phyloP scores from a whole-genome alignment of 1,140 invertebrate genomes.

The Drosophila sp. region DNA sequence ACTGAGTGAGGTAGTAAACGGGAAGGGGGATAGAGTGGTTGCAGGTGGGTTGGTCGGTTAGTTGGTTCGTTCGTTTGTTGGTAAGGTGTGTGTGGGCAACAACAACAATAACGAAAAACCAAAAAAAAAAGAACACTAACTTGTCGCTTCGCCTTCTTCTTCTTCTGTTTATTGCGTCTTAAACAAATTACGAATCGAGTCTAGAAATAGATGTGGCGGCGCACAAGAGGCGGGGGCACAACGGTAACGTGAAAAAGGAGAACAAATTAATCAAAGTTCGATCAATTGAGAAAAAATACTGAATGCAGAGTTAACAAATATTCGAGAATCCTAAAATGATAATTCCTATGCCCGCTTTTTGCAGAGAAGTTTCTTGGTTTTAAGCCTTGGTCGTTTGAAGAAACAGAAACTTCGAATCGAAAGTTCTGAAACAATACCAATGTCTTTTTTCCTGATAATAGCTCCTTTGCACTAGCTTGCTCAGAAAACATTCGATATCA shows the following conservation, averaged over 20 bases:
- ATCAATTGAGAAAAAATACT: too few relatives aligned
- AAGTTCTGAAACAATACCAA: too few relatives aligned
- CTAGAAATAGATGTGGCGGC: neutral
- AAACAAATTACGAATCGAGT: conserved; percentile 12
- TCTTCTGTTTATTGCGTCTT: conserved; percentile 10
- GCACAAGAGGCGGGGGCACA: neutral
- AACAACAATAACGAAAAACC: neutral
- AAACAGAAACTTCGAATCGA: too few relatives aligned
- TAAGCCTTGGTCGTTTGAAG: too few relatives aligned
- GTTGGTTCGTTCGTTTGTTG: neutral
- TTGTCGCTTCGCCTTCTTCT: conserved; percentile 9
- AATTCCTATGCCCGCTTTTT: too few relatives aligned
- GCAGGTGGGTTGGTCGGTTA: conserved; percentile 4
- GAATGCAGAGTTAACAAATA: too few relatives aligned
- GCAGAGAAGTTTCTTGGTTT: too few relatives aligned
- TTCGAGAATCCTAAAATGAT: too few relatives aligned
- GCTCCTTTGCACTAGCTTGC: too few relatives aligned
- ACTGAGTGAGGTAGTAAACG: conserved; percentile 16
- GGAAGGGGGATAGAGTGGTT: conserved; percentile 17
- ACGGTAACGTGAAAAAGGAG: neutral
- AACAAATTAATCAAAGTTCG: conserved; percentile 1
- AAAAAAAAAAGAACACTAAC: conserved; percentile 6
- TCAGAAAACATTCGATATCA: too few relatives aligned
- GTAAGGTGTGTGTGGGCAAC: conserved; percentile 3
- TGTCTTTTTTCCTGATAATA: too few relatives aligned